phyloP scores from a whole-genome alignment of 1,140 invertebrate species.

The Caenorhabditis tropicalis region DNA sequence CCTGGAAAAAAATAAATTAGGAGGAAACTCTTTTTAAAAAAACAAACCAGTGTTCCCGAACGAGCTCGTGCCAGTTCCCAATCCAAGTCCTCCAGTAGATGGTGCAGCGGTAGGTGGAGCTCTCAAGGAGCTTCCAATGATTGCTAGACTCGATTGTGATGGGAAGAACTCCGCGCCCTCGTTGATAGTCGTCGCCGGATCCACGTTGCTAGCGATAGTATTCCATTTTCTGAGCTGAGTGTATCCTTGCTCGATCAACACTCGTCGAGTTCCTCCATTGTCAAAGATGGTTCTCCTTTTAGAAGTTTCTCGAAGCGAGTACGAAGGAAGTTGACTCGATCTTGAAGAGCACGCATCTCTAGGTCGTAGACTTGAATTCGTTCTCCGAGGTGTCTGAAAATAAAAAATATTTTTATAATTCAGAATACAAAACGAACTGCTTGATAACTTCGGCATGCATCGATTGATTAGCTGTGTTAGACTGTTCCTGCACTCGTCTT shows the following conservation, averaged over 20 bases:
- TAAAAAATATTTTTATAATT: not conserved
- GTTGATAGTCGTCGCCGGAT: not conserved
- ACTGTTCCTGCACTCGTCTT: not conserved
- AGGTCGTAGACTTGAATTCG: not conserved
- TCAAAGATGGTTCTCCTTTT: not conserved
- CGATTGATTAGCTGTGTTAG: not conserved
- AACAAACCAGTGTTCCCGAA: slow-evolving; percentile 22
- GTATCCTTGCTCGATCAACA: slow-evolving; percentile 26
- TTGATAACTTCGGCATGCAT: not conserved
- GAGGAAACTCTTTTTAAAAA: not conserved
- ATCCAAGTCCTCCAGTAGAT: not conserved
- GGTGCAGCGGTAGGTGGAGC: not conserved
- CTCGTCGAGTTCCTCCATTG: not conserved
- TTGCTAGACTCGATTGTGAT: slow-evolving; percentile 18
- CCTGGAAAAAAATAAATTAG: slow-evolving; percentile 3
- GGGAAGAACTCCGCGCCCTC: slow-evolving; percentile 20
- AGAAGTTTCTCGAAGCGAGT: slow-evolving; percentile 7
- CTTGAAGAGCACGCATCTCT: not conserved
- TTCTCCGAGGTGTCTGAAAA: not conserved
- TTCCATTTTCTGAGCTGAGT: slow-evolving; percentile 14
- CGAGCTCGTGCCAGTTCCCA: not conserved
- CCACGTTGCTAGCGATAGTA: not conserved
- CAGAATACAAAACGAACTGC: not conserved
- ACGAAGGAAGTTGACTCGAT: not conserved
- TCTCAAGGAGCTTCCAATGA: slow-evolving; percentile 13